phyloP scores from a whole-genome alignment of 2,113 vertebrate genomes.

The Eira barbara region DNA sequence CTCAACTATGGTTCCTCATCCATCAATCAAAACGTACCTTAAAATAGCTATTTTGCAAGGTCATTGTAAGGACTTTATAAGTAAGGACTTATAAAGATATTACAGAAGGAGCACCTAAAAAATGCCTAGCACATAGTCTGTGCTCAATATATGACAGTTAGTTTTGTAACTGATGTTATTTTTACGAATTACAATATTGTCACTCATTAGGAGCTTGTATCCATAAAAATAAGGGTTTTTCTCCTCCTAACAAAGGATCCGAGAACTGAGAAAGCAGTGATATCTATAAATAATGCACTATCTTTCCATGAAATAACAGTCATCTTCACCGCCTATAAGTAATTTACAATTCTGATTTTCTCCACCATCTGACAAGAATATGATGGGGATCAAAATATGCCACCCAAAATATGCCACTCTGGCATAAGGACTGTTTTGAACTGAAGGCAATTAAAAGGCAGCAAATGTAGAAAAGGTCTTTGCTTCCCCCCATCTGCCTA shows the following conservation, averaged over 20 bases:
- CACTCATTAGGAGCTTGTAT: not conserved
- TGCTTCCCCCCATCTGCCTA: not conserved
- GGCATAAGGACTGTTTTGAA: not conserved
- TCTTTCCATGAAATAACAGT: not conserved
- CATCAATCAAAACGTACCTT: slow-evolving; percentile 2
- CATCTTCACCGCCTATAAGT: not conserved
- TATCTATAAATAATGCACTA: not conserved
- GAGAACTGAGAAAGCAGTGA: not conserved
- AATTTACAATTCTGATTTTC: slow-evolving; percentile 3
- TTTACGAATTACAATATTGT: not conserved
- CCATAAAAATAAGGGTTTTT: not conserved
- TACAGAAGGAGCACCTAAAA: not conserved
- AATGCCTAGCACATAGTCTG: not conserved
- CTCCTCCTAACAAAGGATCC: not conserved
- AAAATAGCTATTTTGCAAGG: not conserved
- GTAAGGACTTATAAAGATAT: not conserved
- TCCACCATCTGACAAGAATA: not conserved
- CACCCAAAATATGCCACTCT: not conserved
- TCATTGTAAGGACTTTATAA: not conserved
- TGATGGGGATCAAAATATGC: not conserved
- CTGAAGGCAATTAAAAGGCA: not conserved
- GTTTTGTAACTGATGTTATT: not conserved
- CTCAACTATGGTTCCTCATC: not conserved
- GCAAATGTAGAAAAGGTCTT: not conserved
- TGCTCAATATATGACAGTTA: not conserved